Percentiles rank a stretch among this genome's conserved stretches.
Conservation (phyloP, 2,113 vertebrate species). For the Variabilichromis moorii region DNA sequence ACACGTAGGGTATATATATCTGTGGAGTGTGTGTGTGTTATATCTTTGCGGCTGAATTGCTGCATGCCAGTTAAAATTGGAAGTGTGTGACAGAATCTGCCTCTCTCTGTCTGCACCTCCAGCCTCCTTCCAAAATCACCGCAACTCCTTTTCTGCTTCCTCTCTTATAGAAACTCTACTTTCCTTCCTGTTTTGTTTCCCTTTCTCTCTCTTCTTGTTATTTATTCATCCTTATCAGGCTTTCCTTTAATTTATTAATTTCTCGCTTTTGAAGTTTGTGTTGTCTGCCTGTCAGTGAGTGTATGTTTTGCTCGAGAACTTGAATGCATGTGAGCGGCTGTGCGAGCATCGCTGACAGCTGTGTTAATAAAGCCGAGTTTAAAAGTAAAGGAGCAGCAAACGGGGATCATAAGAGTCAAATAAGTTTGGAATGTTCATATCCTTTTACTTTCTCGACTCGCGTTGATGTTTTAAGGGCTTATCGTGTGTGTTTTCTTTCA, state of each 20-base stretch:
- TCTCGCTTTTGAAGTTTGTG: slow-evolving; percentile 60
- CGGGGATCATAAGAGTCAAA: slow-evolving; percentile 28
- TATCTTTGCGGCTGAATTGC: not conserved
- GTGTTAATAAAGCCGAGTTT: not conserved
- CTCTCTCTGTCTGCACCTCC: slow-evolving; percentile 3
- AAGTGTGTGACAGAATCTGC: not conserved
- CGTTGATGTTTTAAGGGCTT: slow-evolving; percentile 9
- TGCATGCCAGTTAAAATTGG: not conserved
- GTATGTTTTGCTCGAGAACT: slow-evolving; percentile 16
- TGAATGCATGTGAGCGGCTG: not conserved
- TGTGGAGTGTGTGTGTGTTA: not conserved
- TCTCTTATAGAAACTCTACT: not conserved
- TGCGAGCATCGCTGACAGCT: not conserved
- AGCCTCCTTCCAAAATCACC: slow-evolving; percentile 18
- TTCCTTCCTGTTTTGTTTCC: slow-evolving; percentile 35
- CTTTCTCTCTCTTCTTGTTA: slow-evolving; percentile 30
- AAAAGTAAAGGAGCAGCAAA: not conserved
- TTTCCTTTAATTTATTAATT: slow-evolving; percentile 60
- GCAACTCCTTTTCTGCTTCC: slow-evolving; percentile 27
- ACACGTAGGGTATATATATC: not conserved
- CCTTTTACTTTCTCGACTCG: slow-evolving; percentile 33
- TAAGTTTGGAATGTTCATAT: not conserved
- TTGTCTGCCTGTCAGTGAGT: slow-evolving; percentile 44
- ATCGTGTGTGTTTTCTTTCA: slow-evolving; percentile 13
- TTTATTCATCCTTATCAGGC: slow-evolving; percentile 56